Conservation (phyloP, 2,113 vertebrate species). For the Halcyon malimbica region DNA sequence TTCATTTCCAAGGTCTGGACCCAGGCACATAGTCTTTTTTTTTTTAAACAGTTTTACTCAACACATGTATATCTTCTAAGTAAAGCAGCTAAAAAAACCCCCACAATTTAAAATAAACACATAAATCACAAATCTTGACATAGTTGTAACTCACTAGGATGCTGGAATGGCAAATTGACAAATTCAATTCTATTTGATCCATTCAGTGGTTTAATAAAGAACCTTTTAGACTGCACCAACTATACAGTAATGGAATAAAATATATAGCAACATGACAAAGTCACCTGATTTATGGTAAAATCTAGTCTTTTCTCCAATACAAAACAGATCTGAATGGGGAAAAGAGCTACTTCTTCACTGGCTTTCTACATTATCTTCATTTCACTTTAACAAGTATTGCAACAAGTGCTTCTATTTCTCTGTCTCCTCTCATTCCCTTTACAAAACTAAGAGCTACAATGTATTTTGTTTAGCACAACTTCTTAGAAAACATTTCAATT, state of each 20-base stretch:
- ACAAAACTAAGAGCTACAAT: background rate
- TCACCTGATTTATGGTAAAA: background rate
- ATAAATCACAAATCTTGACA: background rate
- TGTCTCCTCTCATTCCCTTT: background rate
- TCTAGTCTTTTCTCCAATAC: background rate
- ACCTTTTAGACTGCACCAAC: background rate
- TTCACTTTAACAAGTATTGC: background rate
- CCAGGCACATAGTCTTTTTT: accelerated
- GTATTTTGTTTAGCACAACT: accelerated
- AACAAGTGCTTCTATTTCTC: background rate
- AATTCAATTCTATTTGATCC: background rate
- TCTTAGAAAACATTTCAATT: background rate
- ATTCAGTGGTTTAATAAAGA: background rate
- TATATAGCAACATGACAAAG: background rate
- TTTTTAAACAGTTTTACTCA: background rate
- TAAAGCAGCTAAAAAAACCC: background rate
- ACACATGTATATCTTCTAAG: background rate
- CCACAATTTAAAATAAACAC: background rate
- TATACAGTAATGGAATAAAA: background rate
- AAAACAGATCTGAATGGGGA: background rate
- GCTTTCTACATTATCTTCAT: background rate
- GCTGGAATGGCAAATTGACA: background rate
- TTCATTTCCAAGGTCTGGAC: background rate
- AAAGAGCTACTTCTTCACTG: background rate
- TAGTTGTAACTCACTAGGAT: background rate